Evolutionary conservation across 2,888 invertebrate species (phyloP).

Genomic region (Bembecia ichneumoniformis): DNA sequence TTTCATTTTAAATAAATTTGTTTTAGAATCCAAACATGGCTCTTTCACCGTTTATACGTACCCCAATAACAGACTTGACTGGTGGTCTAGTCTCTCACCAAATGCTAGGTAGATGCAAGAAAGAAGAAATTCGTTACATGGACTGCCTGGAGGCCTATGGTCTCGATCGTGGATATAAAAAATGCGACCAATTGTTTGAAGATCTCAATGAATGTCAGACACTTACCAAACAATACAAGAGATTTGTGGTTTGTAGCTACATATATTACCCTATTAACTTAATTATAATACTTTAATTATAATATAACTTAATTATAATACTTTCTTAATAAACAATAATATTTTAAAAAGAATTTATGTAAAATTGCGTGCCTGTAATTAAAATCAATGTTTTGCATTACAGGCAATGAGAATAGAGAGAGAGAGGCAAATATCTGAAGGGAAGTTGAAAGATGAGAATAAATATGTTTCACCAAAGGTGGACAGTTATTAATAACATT

Average conservation of each 20-base stretch:
- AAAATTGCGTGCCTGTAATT: background rate
- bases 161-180: constrained; percentile 71
- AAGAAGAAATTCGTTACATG: constrained; percentile 78
- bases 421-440: constrained; percentile 73
- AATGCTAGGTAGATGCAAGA: constrained; percentile 75
- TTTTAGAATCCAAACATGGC: constrained; percentile 57
- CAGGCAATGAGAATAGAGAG: constrained; percentile 77
- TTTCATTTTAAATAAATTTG: background rate
- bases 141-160: constrained; percentile 89
- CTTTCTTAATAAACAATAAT: background rate
- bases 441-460: constrained; percentile 74
- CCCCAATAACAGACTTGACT: constrained; percentile 81
- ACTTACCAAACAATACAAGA: constrained; percentile 70
- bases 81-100: constrained; percentile 77
- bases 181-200: constrained; percentile 74
- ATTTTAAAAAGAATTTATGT: background rate
- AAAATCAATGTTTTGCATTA: constrained; percentile 11
- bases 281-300: background rate
- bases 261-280: background rate
- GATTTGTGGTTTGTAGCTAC: constrained; percentile 64
- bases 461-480: constrained; percentile 72
- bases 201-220: constrained; percentile 82
- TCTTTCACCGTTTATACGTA: constrained; percentile 75
- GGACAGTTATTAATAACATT: constrained; percentile 70
- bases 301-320: background rate